Evolutionary conservation across 2,888 invertebrate genomes (phyloP).

Genomic region (Antheraea assamensis): DNA sequence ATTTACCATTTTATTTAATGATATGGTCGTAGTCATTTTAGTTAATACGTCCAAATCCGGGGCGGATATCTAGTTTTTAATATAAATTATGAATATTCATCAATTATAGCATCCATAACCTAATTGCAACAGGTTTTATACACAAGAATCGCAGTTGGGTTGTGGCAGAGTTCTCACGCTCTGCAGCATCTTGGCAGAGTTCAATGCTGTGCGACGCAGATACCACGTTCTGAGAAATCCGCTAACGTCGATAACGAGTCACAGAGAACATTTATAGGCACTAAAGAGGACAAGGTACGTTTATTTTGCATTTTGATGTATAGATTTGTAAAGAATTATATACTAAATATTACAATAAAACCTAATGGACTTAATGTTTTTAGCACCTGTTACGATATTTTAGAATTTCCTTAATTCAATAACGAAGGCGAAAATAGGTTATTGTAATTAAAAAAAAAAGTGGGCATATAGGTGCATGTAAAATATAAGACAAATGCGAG

Average conservation of each 20-base stretch:
- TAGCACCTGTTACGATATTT: not conserved
- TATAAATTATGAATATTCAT: not conserved
- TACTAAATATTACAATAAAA: not conserved
- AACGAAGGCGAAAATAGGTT: not conserved
- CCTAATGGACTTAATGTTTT: not conserved
- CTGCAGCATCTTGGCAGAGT: conserved; percentile 75
- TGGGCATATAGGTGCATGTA: no score
- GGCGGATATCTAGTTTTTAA: not conserved
- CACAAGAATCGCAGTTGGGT: conserved; percentile 90
- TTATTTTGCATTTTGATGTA: not conserved
- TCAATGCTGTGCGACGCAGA: conserved; percentile 70
- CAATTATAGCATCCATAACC: not conserved
- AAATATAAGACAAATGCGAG: not conserved
- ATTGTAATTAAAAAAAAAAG: not conserved
- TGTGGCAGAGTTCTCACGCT: conserved; percentile 90
- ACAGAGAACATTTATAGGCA: conserved; percentile 60
- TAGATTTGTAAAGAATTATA: not conserved
- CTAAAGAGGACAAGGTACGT: conserved; percentile 55
- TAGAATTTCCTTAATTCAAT: not conserved
- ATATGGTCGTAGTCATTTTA: no score
- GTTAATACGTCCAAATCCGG: no score
- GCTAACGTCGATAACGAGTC: conserved; percentile 47
- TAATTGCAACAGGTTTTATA: conserved; percentile 84
- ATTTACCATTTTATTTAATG: no score
- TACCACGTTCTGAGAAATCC: conserved; percentile 57